phyloP scores from a whole-genome alignment of 2,888 invertebrate genomes.

The Octodonta nipae region DNA sequence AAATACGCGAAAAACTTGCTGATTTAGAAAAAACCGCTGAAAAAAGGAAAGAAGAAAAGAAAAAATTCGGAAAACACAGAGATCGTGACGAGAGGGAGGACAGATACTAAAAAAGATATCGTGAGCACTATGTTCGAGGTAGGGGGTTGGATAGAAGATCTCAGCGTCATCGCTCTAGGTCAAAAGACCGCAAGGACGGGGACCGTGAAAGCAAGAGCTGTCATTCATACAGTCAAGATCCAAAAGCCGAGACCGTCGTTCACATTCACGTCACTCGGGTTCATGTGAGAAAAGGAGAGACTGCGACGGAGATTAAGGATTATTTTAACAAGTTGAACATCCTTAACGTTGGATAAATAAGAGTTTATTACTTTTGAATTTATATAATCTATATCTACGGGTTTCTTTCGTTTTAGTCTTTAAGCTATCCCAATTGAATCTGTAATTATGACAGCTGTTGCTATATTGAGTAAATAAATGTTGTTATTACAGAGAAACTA shows the following conservation, averaged over 20 bases:
- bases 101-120: constrained; percentile 39
- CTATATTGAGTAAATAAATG: no score
- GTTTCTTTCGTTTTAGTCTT: no score
- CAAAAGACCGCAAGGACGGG: constrained; percentile 39
- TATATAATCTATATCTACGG: no score
- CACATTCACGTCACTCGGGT: constrained; percentile 35
- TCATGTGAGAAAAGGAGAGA: constrained; percentile 33
- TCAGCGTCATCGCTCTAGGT: constrained; percentile 55
- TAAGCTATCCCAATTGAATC: no score
- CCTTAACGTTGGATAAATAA: no score
- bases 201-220: constrained; percentile 18
- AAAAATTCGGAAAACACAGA: constrained; percentile 49
- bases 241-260: constrained; percentile 36
- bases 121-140: constrained; percentile 57
- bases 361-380: no score
- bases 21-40: constrained; percentile 72
- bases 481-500: no score
- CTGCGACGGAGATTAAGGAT: constrained; percentile 27
- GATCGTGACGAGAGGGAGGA: constrained; percentile 41
- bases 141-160: constrained; percentile 59
- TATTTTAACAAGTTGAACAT: no score
- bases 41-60: constrained; percentile 58
- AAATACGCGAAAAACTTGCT: constrained; percentile 83
- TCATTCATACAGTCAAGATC: constrained; percentile 29
- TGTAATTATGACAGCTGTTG: no score